Base-by-base conservation (phyloP, 2,797 vertebrate genomes). In the Sciaenops ocellatus region DNA sequence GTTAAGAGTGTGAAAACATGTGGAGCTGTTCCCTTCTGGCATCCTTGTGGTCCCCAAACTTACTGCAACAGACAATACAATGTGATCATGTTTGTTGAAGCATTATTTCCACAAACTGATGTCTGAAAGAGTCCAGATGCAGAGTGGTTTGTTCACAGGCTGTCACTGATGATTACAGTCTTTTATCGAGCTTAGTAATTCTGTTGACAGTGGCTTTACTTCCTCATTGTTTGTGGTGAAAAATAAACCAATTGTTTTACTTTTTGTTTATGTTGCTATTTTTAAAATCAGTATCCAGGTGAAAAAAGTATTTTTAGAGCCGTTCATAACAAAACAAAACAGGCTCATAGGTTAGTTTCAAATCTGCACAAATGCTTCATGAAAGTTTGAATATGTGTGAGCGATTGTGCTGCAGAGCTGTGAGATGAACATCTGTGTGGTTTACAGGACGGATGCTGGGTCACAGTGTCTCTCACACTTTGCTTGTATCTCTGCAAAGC, bases 1-100 rank as follows among this genome's bases (percentile, higher is more conserved):
- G 38, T 48, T 38, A 10, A 41, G 20, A n/a, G 38, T 76, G 51
- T 79, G 75, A 72, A 76, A 80, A 74, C 13, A 55, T 80, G 73
- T 84, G 62, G 6, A 5, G 16, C n/a, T 10, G 18, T 42, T 71
- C 47, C 42, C 7, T 51, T 51, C 46, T 59, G 38, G 56, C 47
- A 76, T 74, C 20, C 16, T n/a, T 76, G 67, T 30, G 56, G 73
- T 82, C 42, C 24, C 24, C 50, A 4, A 26, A 56, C 56, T 66
- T 24, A 50, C 75, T 52, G 1, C 68, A 74, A 12, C 42, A 28
- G 5, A 59, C 41, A 30, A 61, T 24, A 1, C 6, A 34, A 18
- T 24, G 22, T 11, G 1, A 11, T 80, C 12, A 3, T 61, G 42
- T 76, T 55, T 66, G 16, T 18, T n/a, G 16, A 7, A 52, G 28